Evolutionary conservation across 2,888 invertebrate species (phyloP).

Genomic region (Fabriciana adippe): DNA sequence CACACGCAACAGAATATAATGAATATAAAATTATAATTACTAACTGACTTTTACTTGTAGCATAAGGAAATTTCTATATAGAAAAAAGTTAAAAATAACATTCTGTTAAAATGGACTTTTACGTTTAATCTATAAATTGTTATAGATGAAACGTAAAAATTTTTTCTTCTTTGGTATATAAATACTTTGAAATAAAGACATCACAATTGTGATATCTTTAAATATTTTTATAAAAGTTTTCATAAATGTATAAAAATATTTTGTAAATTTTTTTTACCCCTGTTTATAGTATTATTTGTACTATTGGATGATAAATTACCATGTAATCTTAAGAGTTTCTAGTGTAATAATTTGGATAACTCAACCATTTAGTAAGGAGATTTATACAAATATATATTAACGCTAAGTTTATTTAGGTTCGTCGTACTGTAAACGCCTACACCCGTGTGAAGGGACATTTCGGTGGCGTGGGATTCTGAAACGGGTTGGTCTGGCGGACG

Average conservation of each 20-base stretch:
- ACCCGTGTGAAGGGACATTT: conserved; percentile 56
- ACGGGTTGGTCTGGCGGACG: conserved; percentile 60
- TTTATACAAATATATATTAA: conserved; percentile 14
- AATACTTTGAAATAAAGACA: no score
- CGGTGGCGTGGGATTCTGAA: conserved; percentile 73
- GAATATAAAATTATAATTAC: background rate
- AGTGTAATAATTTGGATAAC: conserved; percentile 2
- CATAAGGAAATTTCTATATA: background rate
- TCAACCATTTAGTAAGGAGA: background rate
- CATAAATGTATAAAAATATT: no score
- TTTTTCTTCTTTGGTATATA: no score
- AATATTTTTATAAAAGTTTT: no score
- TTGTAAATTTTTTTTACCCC: no score
- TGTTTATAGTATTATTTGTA: no score
- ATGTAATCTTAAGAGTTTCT: background rate
- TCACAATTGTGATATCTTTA: no score
- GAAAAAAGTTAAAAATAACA: background rate
- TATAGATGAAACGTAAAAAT: no score
- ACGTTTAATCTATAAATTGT: no score
- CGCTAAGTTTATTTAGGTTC: conserved; percentile 32
- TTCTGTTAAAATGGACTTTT: no score
- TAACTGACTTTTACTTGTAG: background rate
- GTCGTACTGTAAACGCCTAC: conserved; percentile 36
- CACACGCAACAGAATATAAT: conserved; percentile 25
- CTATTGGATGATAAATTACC: no score